A percentile compares a stretch with the other conserved stretches of the same genome.
phyloP scores from a whole-genome alignment of 2,113 vertebrate species.

The Ptilorrhoa leucosticta region DNA sequence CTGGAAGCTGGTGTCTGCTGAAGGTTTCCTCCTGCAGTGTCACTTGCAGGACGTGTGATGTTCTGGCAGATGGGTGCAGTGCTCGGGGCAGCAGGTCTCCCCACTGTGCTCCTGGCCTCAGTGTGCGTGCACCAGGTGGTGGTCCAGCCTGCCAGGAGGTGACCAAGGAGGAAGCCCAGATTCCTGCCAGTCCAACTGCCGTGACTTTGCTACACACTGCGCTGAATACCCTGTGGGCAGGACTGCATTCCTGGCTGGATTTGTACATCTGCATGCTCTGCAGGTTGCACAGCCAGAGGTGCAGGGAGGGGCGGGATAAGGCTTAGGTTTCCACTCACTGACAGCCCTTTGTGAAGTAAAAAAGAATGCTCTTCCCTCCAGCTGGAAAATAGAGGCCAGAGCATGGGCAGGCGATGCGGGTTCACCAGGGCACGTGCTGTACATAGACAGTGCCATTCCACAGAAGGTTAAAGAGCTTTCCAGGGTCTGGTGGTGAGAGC shows the following conservation, averaged over 20 bases:
- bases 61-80: background rate
- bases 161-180: background rate
- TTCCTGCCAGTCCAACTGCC: accelerated
- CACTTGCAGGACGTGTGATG: accelerated
- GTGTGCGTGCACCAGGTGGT: accelerated
- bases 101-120: background rate
- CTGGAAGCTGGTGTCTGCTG: background rate
- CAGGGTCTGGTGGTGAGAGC: background rate
- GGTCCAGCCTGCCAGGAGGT: background rate
- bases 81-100: background rate
- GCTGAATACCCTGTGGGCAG: accelerated
- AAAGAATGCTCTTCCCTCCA: background rate
- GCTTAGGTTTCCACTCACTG: background rate
- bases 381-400: background rate
- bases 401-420: background rate
- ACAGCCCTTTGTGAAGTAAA: background rate
- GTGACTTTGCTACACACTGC: accelerated
- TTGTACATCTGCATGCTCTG: background rate
- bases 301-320: background rate
- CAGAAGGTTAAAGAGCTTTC: background rate
- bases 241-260: background rate
- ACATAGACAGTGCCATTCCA: background rate
- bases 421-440: background rate
- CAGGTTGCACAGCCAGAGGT: background rate
- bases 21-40: background rate